phyloP scores from a whole-genome alignment of 2,888 invertebrate species.

The Lamproptera curius region DNA sequence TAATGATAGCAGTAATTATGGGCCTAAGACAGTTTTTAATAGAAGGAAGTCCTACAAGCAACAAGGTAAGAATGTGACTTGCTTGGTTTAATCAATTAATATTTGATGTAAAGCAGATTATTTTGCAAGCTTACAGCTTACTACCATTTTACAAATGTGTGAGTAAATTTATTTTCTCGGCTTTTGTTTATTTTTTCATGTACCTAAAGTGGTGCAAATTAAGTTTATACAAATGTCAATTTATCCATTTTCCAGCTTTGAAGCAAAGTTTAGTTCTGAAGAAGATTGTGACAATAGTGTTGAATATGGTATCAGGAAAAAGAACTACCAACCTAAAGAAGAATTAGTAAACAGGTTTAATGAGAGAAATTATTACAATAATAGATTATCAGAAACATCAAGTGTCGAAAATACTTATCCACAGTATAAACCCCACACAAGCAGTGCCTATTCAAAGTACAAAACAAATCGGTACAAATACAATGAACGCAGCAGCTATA shows the following conservation, averaged over 20 bases:
- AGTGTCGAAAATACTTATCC: conserved; percentile 12
- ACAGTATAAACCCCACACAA: conserved; percentile 17
- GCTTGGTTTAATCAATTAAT: neutral
- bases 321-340: conserved; percentile 27
- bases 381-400: conserved; percentile 15
- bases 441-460: conserved; percentile 28
- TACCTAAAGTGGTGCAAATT: too few species aligned
- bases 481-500: conserved; percentile 32
- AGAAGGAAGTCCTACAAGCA: conserved; percentile 53
- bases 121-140: neutral
- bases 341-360: conserved; percentile 19
- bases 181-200: neutral
- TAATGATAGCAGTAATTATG: conserved; percentile 18
- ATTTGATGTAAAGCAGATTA: neutral
- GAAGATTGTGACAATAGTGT: conserved; percentile 40
- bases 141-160: neutral
- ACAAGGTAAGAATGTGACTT: conserved; percentile 36
- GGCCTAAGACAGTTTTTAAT: conserved; percentile 34
- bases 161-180: neutral
- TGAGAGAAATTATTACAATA: conserved; percentile 31
- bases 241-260: conserved; percentile 21
- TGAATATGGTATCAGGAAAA: conserved; percentile 12
- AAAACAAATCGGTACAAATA: conserved; percentile 30
- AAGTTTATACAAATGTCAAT: too few species aligned
- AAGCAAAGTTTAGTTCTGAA: conserved; percentile 43